Evolutionary conservation across 2,888 invertebrate species (phyloP).

Genomic region (Coelopa pilipes): DNA sequence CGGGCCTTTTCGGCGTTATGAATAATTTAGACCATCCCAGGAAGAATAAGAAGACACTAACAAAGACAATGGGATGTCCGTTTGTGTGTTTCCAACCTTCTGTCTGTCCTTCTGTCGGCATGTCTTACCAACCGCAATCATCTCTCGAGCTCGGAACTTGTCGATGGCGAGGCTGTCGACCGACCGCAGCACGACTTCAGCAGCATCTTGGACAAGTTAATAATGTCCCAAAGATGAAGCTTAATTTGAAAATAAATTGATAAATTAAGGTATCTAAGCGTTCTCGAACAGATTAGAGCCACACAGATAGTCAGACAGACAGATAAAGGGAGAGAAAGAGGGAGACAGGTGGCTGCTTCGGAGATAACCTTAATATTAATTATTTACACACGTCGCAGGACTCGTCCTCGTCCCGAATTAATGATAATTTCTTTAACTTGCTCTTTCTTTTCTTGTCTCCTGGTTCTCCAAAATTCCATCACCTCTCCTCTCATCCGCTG

Average conservation of each 20-base stretch:
- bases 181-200: background rate
- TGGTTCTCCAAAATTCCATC: no score
- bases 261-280: conserved; percentile 32
- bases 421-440: conserved; percentile 47
- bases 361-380: conserved; percentile 47
- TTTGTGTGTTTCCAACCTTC: background rate
- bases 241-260: conserved; percentile 50
- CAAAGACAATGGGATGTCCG: background rate
- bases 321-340: no score
- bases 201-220: conserved; percentile 20
- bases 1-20: conserved; percentile 41
- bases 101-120: background rate
- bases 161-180: background rate
- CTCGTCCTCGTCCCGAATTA: conserved; percentile 50
- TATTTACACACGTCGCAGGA: conserved; percentile 46
- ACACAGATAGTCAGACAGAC: no score
- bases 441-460: no score
- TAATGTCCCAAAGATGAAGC: conserved; percentile 45
- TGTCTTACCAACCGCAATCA: conserved; percentile 38
- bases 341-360: background rate
- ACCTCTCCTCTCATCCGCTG: background rate
- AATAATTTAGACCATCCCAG: conserved; percentile 42
- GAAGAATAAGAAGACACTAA: no score
- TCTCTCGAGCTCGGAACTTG: conserved; percentile 14
- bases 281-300: no score